phyloP scores from a whole-genome alignment of 2,797 vertebrate genomes.

The Rhinoraja longicauda region DNA sequence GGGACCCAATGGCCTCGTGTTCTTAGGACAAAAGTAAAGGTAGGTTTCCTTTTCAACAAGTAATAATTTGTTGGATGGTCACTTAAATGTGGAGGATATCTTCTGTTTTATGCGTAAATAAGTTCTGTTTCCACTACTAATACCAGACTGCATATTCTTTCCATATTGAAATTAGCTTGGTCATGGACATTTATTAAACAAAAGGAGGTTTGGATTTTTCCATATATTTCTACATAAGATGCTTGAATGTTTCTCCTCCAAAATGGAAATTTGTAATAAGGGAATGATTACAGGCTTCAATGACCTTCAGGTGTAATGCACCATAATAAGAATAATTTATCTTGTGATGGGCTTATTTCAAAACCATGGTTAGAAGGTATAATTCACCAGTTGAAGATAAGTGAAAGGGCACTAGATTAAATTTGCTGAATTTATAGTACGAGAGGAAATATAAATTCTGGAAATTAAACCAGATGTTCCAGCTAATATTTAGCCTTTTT shows the following conservation, averaged over 20 bases:
- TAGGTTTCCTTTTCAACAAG: neutral
- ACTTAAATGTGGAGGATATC: neutral
- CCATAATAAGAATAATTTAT: neutral
- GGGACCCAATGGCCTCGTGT: neutral
- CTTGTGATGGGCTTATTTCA: neutral
- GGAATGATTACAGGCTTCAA: neutral
- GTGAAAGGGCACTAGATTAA: neutral
- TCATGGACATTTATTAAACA: neutral
- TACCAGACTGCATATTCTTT: neutral
- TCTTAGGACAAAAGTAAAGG: neutral
- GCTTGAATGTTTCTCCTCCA: neutral
- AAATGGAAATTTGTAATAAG: neutral
- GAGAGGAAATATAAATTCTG: neutral
- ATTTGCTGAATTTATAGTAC: neutral
- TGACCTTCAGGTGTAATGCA: neutral
- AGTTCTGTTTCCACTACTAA: neutral
- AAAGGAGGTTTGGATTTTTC: neutral
- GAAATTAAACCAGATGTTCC: slow-evolving; percentile 30
- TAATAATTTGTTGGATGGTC: neutral
- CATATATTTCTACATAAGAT: neutral
- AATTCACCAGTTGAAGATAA: neutral
- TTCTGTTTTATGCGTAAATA: neutral
- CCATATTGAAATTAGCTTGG: neutral
- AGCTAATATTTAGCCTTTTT: neutral
- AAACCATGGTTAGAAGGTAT: neutral